phyloP scores from a whole-genome alignment of 2,113 vertebrate species.

The Nothobranchius furzeri region DNA sequence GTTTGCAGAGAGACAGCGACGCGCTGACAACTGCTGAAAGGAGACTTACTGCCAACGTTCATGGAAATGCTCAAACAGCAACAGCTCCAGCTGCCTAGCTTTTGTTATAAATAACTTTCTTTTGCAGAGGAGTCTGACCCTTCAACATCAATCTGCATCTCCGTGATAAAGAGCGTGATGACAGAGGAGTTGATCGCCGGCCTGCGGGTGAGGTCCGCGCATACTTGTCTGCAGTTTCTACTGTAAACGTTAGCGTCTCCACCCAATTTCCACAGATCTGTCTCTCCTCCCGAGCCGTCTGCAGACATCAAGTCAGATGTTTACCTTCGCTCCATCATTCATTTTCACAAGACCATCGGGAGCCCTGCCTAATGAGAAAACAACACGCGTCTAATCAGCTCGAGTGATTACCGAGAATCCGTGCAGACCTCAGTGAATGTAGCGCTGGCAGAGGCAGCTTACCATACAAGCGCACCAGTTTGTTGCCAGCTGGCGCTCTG shows the following conservation, averaged over 20 bases:
- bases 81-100: slow-evolving; percentile 45
- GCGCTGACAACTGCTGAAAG: slow-evolving; percentile 42
- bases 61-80: slow-evolving; percentile 52
- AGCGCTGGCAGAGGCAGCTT: slow-evolving; percentile 47
- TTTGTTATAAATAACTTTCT: slow-evolving; percentile 59
- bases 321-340: slow-evolving; percentile 65
- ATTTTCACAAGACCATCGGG: slow-evolving; percentile 54
- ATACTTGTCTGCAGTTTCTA: slow-evolving; percentile 78
- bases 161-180: slow-evolving; percentile 76
- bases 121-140: slow-evolving; percentile 65
- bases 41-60: slow-evolving; percentile 50
- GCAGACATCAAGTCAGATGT: slow-evolving; percentile 59
- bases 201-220: slow-evolving; percentile 71
- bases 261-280: slow-evolving; percentile 74
- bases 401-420: slow-evolving; percentile 43
- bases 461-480: slow-evolving; percentile 46
- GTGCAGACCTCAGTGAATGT: slow-evolving; percentile 61
- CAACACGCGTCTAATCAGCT: slow-evolving; percentile 68
- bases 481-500: slow-evolving; percentile 66
- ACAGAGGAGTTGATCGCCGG: slow-evolving; percentile 74
- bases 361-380: slow-evolving; percentile 68
- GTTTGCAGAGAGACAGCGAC: slow-evolving; percentile 40
- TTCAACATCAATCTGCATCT: slow-evolving; percentile 73
- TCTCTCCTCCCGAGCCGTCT: slow-evolving; percentile 66
- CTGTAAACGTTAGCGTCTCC: slow-evolving; percentile 78